A percentile compares a stretch with the other conserved stretches of the same genome.
These are phyloP conservation scores for human DNA, from an alignment of 2,113 vertebrate species.

Conservation along the genomic window GRCh38 chr4:166678001-166678500, in stretches of 20 bases:
- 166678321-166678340: neutral
- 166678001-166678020: neutral
- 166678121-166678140: neutral
- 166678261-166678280: neutral
- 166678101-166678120: neutral
- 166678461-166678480: neutral
- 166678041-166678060: neutral
- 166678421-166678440: neutral
- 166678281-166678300: neutral
- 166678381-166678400: neutral
- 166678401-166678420: neutral
- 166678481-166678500: neutral
- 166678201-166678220: neutral
- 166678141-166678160: neutral
- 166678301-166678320: neutral
- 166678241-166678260: neutral
- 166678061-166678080: neutral
- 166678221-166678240: neutral
- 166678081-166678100: neutral
- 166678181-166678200: neutral
- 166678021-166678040: neutral
- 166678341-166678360: neutral
- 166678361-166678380: neutral
- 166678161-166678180: neutral
- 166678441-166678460: neutral